Evolutionary conservation across 2,113 vertebrate species (phyloP), one percentile per base, ranked within the genome.

Genomic region (Pseudonaja textilis): DNA sequence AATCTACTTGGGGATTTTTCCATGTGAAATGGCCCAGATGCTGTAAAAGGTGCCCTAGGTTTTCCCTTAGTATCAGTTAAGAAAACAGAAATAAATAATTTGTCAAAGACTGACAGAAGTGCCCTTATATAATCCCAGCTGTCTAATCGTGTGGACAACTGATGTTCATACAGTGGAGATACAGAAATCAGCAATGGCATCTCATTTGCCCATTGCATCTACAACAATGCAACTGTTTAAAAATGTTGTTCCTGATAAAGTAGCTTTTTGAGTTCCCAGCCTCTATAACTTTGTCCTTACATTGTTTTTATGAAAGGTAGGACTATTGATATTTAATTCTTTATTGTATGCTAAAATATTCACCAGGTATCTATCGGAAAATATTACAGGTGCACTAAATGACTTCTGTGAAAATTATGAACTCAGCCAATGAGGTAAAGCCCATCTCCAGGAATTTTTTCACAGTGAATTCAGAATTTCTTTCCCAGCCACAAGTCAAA

Each of bases 401-500:
- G 59, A 4, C 12, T 23, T 34, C 91, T 90, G 90, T 92, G 50
- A 91, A 93, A 93, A 10, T 4, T 64, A 74, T 52, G 59, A 92
- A 94, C 34, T 29, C 61, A 94, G 12, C 42, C 23, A 93, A 56
- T 59, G 45, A 94, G 85, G 92, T 91, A 81, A 95, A 96, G 29
- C 14, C 94, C 23, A 25, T 88, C 87, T 93, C 5, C 92, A 26
- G 85, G 95, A 64, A 39, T 91, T 95, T 93, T 93, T 93, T 92
- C 45, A 2, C 89, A 94, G 93, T 85, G 59, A 92, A 94, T 95
- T 81, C 22, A 64, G 26, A 8, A 0, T 87, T 96, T 97, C 93
- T 94, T 0, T 12, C 8, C 4, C 26, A 4, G 23, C 18, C 90
- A 94, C 90, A 93, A 95, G 94, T 92, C 85, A 91, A 89, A 92